A percentile compares a stretch with the other conserved stretches of the same genome.
phyloP scores from a whole-genome alignment of 2,797 vertebrate species.

The Sebastolobus alascanus region DNA sequence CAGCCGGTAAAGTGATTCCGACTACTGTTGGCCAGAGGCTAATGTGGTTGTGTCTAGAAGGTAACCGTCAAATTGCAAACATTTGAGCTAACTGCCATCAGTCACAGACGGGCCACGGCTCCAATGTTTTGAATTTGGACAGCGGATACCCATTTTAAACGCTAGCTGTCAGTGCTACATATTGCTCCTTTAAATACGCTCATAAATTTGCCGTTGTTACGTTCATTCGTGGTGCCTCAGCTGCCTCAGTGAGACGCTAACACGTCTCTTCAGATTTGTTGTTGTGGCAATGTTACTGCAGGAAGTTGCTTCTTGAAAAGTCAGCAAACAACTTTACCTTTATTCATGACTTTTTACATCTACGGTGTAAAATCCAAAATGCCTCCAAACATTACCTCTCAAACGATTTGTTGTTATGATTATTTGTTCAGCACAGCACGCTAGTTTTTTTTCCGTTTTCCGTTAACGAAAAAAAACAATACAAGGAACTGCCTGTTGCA shows the following conservation, averaged over 20 bases:
- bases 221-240: too few relatives aligned
- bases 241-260: neutral
- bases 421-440: neutral
- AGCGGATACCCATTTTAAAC: too few relatives aligned
- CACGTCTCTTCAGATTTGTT: neutral
- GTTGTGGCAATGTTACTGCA: fast-evolving
- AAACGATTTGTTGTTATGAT: neutral
- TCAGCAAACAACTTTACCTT: neutral
- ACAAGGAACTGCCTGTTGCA: neutral
- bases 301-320: neutral
- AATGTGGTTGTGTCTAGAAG: too few relatives aligned
- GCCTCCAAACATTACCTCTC: fast-evolving
- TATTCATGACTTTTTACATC: neutral
- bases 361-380: neutral
- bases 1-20: too few relatives aligned
- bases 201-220: too few relatives aligned
- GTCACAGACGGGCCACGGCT: too few relatives aligned
- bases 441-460: neutral
- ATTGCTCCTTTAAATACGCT: too few relatives aligned
- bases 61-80: too few relatives aligned
- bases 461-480: fast-evolving
- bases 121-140: too few relatives aligned
- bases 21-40: too few relatives aligned
- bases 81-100: too few relatives aligned
- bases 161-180: too few relatives aligned